These are phyloP conservation scores for Numenius arquata DNA, from an alignment of 2,113 vertebrate genomes.

Conservation along the genomic window DNA sequence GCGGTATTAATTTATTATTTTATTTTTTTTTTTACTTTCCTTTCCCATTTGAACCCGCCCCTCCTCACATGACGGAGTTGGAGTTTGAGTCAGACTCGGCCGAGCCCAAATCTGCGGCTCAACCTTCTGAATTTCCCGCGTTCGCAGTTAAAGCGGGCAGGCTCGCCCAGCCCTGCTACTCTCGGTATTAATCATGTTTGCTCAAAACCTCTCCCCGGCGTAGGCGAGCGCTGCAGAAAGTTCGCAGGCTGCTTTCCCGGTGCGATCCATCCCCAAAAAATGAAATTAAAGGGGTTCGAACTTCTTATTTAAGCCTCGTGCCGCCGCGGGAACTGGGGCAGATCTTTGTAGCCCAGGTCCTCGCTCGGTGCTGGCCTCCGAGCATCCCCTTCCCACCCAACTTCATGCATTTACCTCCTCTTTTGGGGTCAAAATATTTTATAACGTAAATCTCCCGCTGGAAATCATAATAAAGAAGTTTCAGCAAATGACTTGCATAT, in stretches of 20 bases:
- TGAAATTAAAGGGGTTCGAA: fast-evolving
- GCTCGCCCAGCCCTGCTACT: fast-evolving
- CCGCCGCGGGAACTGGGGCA: fast-evolving
- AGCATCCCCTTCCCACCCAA: background rate
- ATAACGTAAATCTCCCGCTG: background rate
- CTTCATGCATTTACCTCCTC: background rate
- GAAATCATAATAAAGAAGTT: background rate
- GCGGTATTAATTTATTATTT: background rate
- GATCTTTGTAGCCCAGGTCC: too few relatives aligned
- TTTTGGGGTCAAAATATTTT: background rate
- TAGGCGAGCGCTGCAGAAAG: background rate
- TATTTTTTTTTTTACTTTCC: too few relatives aligned
- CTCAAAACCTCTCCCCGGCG: background rate
- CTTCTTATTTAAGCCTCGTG: background rate
- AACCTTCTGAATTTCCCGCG: background rate
- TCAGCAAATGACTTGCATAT: background rate
- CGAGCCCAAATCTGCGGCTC: background rate
- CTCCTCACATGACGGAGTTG: background rate
- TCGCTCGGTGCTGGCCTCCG: background rate
- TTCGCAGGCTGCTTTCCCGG: background rate
- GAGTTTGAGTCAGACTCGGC: background rate
- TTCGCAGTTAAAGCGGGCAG: fast-evolving
- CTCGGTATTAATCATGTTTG: background rate
- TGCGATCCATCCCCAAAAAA: background rate
- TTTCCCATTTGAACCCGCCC: background rate